phyloP scores from a whole-genome alignment of 2,113 vertebrate genomes.

The Lucifuga dentata region DNA sequence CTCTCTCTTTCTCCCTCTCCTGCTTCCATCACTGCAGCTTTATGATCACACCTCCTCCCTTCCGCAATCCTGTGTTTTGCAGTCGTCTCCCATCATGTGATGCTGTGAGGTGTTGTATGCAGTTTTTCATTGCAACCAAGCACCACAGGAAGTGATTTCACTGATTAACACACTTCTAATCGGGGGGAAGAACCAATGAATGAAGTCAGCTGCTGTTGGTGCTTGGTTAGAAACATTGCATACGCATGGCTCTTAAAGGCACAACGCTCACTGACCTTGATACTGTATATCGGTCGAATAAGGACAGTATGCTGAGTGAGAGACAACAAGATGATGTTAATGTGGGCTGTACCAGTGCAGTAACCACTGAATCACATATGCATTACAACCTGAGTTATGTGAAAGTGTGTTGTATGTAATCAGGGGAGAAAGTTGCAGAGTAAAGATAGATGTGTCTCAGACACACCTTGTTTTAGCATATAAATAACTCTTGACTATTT shows the following conservation, averaged over 20 bases:
- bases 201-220: background rate
- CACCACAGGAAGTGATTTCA: slow-evolving; percentile 10
- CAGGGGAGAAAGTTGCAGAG: slow-evolving; percentile 19
- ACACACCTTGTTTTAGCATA: slow-evolving; percentile 39
- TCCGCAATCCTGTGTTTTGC: no score
- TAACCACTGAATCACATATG: slow-evolving; percentile 14
- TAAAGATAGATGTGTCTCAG: slow-evolving; percentile 21
- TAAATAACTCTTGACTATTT: slow-evolving; percentile 57
- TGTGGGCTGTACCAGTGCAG: background rate
- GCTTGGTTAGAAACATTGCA: slow-evolving; percentile 14
- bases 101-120: background rate
- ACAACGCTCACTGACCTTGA: slow-evolving; percentile 26
- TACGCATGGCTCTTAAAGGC: background rate
- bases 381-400: slow-evolving; percentile 48
- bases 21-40: slow-evolving; percentile 66
- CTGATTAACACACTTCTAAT: slow-evolving; percentile 5
- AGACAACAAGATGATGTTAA: slow-evolving; percentile 2
- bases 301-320: background rate
- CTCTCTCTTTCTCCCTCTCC: slow-evolving; percentile 13
- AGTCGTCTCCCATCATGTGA: slow-evolving; percentile 34
- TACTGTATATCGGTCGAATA: slow-evolving; percentile 17
- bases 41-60: slow-evolving; percentile 59
- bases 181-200: background rate
- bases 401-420: slow-evolving; percentile 37
- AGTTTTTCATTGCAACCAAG: background rate